phyloP scores from a whole-genome alignment of 2,113 vertebrate genomes.

The Perognathus longimembris region DNA sequence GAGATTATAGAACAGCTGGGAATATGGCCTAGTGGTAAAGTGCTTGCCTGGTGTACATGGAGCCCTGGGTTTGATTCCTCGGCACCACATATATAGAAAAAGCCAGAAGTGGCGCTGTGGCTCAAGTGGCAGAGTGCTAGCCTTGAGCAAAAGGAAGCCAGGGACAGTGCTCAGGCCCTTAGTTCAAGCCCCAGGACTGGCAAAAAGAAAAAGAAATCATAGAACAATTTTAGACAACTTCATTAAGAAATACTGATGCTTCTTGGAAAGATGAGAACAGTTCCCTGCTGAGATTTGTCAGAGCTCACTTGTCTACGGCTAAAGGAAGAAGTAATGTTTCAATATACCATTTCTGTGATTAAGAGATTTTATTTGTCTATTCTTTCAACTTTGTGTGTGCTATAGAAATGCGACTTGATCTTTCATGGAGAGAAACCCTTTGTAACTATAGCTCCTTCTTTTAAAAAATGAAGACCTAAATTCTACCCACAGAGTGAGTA shows the following conservation, averaged over 20 bases:
- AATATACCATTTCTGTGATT: neutral
- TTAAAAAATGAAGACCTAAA: too few species aligned
- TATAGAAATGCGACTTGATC: neutral
- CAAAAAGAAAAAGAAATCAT: too few species aligned
- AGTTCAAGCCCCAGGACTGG: too few species aligned
- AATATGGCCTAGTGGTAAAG: too few species aligned
- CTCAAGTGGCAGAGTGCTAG: too few species aligned
- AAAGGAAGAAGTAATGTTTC: neutral
- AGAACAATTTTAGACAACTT: neutral
- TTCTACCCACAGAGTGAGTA: neutral
- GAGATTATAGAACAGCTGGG: neutral
- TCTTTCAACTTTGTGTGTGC: neutral
- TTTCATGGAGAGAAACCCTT: neutral
- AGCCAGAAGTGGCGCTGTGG: too few species aligned
- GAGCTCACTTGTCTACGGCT: neutral
- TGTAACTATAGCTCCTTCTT: neutral
- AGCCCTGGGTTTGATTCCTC: too few species aligned
- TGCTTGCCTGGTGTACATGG: too few species aligned
- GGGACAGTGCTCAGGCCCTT: too few species aligned
- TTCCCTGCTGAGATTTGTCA: neutral
- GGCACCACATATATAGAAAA: too few species aligned
- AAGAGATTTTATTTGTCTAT: neutral
- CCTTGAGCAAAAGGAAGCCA: too few species aligned
- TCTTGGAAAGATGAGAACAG: neutral
- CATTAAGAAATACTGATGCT: neutral